Percentiles rank a stretch among this genome's conserved stretches.
Evolutionary conservation across 2,797 vertebrate genomes (phyloP).

Genomic region (Eleutherodactylus coqui): DNA sequence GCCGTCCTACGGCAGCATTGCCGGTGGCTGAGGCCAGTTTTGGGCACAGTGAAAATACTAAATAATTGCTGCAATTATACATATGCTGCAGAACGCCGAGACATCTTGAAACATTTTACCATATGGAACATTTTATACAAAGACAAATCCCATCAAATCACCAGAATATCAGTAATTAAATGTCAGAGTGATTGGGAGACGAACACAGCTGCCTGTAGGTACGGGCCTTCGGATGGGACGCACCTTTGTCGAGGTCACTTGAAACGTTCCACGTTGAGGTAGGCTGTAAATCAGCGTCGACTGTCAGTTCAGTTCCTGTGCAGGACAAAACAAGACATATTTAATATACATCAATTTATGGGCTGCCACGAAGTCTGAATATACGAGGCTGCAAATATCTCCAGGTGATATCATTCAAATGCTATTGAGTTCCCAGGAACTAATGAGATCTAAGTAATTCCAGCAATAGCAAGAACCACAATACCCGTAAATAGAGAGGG

Average conservation of each 20-base stretch:
- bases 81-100: neutral
- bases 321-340: constrained; percentile 54
- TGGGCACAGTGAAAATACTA: neutral
- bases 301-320: constrained; percentile 84
- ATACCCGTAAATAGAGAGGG: too few species aligned
- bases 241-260: constrained; percentile 87
- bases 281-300: constrained; percentile 83
- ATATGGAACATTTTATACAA: constrained; percentile 72
- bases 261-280: constrained; percentile 88
- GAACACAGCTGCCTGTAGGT: constrained; percentile 58
- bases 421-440: neutral
- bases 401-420: neutral
- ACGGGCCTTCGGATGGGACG: constrained; percentile 27
- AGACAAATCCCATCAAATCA: constrained; percentile 66
- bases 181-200: constrained; percentile 61
- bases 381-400: neutral
- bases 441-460: constrained; percentile 32
- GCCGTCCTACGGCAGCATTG: too few species aligned
- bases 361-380: constrained; percentile 23
- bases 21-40: neutral
- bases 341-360: constrained; percentile 41
- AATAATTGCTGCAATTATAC: neutral
- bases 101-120: constrained; percentile 74
- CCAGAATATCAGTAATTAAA: constrained; percentile 67
- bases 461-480: neutral